Evolutionary conservation across 1,140 invertebrate species (phyloP), one percentile per base, ranked within the genome.

Genomic region (Aphelenchoides besseyi): DNA sequence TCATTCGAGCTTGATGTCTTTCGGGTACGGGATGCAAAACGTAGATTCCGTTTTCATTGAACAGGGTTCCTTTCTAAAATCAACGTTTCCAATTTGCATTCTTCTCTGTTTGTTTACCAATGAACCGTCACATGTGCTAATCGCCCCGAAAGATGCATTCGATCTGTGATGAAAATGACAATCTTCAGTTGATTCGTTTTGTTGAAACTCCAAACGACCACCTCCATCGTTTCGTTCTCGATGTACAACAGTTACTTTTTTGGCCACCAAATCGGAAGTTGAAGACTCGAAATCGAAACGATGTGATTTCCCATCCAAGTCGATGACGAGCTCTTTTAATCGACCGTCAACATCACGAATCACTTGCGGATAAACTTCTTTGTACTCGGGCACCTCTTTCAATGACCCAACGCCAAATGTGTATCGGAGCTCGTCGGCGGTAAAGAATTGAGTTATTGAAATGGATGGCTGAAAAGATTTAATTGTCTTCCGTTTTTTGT

Each of bases 1-100:
- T 84, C 5, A 75, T 52, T 35, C 82, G 37, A 36, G 66, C 64
- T 18, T 68, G 68, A 69, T 83, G 82, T 16, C 66, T 52, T 37
- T 84, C 81, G 0, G 82, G 82, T 16, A 84, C 74, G 1, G 82
- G 82, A 62, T 83, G 82, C 26, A 83, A 73, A 2, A 83, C 82
- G 41, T 76, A 75, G 26, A 79, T 74, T 5, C 73, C 75, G 23
- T 76, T 69, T 12, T 70, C 57, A 12, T 72, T 71, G 23, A 83
- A 67, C 36, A 83, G 82, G 32, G 75, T 84, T 59, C 82, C 82
- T 73, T 84, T 83, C 82, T 82, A 53, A 57, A 82, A 76, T 33
- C 18, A 16, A 5, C 16, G 2, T 36, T 29, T 30, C 35, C 2
- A 5, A 57, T 23, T 18, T n/a, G 1, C 1, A 3, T 30, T 74